Conservation (phyloP, 2,797 vertebrate species). For the Mormyrops boulengeri region DNA sequence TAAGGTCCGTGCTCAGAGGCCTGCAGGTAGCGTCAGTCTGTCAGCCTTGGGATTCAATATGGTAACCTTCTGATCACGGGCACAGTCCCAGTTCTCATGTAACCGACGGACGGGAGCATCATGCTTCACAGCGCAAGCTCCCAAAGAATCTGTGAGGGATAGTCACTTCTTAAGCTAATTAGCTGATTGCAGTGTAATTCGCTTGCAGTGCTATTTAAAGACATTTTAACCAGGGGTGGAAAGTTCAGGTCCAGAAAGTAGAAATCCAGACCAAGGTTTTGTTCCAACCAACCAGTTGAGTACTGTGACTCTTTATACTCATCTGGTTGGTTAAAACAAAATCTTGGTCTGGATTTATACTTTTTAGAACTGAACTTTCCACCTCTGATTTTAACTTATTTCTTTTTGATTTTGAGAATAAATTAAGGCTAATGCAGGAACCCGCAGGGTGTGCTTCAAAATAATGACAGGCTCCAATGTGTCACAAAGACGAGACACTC, state of each 20-base stretch:
- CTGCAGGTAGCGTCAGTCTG: background rate
- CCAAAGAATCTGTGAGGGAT: background rate
- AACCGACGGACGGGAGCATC: background rate
- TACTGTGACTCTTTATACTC: background rate
- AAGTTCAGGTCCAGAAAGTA: background rate
- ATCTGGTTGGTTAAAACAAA: background rate
- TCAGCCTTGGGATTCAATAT: background rate
- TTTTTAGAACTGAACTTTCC: background rate
- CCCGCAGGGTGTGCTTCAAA: background rate
- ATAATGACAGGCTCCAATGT: background rate
- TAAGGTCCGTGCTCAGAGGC: background rate
- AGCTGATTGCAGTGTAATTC: background rate
- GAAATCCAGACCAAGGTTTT: background rate
- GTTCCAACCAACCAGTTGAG: background rate
- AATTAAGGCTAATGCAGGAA: background rate
- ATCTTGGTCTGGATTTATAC: background rate
- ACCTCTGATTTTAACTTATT: background rate
- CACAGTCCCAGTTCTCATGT: background rate
- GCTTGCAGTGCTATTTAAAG: background rate
- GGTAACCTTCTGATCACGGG: background rate
- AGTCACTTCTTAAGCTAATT: background rate
- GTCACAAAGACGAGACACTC: background rate
- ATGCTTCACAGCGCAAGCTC: background rate
- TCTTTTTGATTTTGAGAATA: background rate
- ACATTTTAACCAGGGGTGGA: slow-evolving; percentile 3